phyloP scores from a whole-genome alignment of 2,113 vertebrate species.

The Turnix velox region DNA sequence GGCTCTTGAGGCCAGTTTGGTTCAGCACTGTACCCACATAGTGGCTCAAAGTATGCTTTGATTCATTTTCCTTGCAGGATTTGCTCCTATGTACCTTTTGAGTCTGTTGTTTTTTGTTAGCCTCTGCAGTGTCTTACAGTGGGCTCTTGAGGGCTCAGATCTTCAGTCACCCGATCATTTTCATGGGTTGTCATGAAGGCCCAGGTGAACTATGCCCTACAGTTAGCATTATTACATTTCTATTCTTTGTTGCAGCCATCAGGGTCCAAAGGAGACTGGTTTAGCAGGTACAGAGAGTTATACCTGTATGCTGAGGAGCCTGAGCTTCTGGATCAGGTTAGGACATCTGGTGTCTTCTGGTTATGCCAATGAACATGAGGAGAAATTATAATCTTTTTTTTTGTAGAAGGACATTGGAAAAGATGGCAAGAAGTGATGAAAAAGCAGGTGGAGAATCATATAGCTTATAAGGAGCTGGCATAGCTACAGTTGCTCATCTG shows the following conservation, averaged over 20 bases:
- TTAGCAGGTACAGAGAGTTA: neutral
- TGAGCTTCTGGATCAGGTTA: neutral
- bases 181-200: neutral
- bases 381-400: neutral
- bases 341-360: neutral
- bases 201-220: neutral
- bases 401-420: neutral
- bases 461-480: neutral
- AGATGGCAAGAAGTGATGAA: neutral
- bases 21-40: neutral
- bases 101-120: neutral
- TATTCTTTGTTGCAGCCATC: neutral
- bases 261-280: neutral
- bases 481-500: neutral
- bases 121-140: neutral
- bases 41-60: neutral
- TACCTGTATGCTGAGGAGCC: neutral
- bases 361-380: neutral
- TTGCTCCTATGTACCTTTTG: neutral
- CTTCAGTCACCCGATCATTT: neutral
- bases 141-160: neutral
- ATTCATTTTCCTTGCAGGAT: neutral
- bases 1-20: neutral
- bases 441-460: neutral
- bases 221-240: neutral